A percentile compares a stretch with the other conserved stretches of the same genome.
phyloP scores from a whole-genome alignment of 2,113 vertebrate genomes.

The Xenopus tropicalis region DNA sequence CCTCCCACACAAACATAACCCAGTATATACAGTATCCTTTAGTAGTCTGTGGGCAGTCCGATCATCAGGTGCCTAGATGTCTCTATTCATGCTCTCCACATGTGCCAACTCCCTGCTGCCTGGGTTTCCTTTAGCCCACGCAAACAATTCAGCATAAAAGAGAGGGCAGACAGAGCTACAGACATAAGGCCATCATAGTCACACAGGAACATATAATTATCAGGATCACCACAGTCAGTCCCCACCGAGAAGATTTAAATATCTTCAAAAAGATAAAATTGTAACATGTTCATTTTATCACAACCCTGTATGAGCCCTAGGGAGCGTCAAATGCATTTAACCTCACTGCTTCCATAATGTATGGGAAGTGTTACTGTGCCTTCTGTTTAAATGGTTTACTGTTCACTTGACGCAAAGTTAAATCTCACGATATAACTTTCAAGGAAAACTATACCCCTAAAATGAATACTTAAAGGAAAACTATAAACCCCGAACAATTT shows the following conservation, averaged over 20 bases:
- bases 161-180: conserved; percentile 32
- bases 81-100: conserved; percentile 9
- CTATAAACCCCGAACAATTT: too few relatives aligned
- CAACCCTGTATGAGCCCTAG: too few relatives aligned
- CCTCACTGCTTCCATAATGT: neutral
- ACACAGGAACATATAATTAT: conserved; percentile 20
- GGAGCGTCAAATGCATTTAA: conserved; percentile 1
- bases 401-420: too few relatives aligned
- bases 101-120: conserved; percentile 20
- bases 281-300: too few relatives aligned
- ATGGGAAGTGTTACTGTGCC: neutral
- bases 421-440: too few relatives aligned
- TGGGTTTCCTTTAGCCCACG: conserved; percentile 30
- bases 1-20: conserved; percentile 25
- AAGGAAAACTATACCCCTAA: too few relatives aligned
- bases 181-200: conserved; percentile 14
- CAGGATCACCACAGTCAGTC: conserved; percentile 35
- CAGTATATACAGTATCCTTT: conserved; percentile 18
- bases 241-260: conserved; percentile 38
- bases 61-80: conserved; percentile 35
- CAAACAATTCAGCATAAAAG: conserved; percentile 16
- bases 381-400: too few relatives aligned
- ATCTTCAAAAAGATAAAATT: conserved; percentile 16
- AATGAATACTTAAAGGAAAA: too few relatives aligned
- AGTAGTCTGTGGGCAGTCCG: conserved; percentile 22